Conservation (phyloP, 2,888 invertebrate species). For the Protodeltote pygarga region DNA sequence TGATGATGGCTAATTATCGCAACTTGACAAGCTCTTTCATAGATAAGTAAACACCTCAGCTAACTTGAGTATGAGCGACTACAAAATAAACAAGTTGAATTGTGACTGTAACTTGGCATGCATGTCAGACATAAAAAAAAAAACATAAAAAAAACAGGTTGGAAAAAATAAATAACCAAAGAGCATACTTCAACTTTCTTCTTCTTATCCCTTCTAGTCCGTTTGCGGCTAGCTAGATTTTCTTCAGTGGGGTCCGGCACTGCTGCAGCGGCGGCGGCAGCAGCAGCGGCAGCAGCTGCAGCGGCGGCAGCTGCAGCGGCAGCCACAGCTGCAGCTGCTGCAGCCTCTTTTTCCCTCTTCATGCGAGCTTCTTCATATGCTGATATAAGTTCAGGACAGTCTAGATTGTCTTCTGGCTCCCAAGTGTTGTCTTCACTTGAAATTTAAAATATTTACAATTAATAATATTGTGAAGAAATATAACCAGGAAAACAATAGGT, state of each 20-base stretch:
- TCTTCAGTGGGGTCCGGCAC: conserved; percentile 63
- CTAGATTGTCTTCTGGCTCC: conserved; percentile 94
- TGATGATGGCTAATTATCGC: too few relatives aligned
- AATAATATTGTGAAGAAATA: too few relatives aligned
- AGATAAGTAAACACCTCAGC: too few relatives aligned
- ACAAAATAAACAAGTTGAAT: too few relatives aligned
- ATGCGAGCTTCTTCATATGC: conserved; percentile 90
- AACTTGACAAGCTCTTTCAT: too few relatives aligned
- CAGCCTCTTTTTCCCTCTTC: conserved; percentile 72
- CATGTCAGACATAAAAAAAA: too few relatives aligned
- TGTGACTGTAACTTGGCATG: too few relatives aligned
- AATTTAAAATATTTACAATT: conserved; percentile 39
- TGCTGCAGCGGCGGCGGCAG: conserved; percentile 21
- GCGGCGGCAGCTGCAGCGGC: conserved; percentile 42
- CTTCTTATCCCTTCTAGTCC: conserved; percentile 68
- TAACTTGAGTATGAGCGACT: too few relatives aligned
- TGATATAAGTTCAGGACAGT: conserved; percentile 91
- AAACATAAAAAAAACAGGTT: background rate
- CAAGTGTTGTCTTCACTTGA: conserved; percentile 93
- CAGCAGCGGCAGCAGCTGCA: conserved; percentile 13
- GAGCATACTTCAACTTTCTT: conserved; percentile 62
- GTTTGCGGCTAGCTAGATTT: conserved; percentile 61
- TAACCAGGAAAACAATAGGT: too few relatives aligned
- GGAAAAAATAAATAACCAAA: background rate
- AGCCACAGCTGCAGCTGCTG: conserved; percentile 36